Percentiles rank a stretch among this genome's conserved stretches.
phyloP scores from a whole-genome alignment of 2,113 vertebrate species.

The Psittacula cyanocephala region DNA sequence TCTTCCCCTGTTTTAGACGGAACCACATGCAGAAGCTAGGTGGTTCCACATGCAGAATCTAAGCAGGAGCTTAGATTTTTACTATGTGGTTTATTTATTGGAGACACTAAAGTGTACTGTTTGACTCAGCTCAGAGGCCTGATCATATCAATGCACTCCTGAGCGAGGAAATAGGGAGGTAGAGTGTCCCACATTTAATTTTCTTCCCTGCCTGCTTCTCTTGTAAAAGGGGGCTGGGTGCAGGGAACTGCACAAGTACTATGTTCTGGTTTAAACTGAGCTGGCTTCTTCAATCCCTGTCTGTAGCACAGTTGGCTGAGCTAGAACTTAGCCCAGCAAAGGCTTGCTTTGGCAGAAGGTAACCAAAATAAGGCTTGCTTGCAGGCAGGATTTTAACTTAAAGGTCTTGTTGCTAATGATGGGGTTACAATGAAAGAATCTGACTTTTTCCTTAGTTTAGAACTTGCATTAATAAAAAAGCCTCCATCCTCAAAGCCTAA shows the following conservation, averaged over 20 bases:
- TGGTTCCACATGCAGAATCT: not conserved
- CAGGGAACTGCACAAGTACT: not conserved
- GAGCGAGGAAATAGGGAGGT: not conserved
- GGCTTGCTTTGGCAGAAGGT: not conserved
- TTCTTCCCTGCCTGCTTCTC: not conserved
- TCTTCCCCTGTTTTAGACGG: not conserved
- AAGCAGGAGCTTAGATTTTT: conserved; percentile 68
- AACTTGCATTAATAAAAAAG: not conserved
- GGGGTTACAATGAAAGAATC: conserved; percentile 18
- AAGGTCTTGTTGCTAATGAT: not conserved
- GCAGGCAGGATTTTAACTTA: not conserved
- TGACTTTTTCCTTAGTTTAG: not conserved
- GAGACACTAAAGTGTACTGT: conserved; percentile 82
- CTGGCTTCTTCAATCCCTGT: not conserved
- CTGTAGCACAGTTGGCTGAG: not conserved
- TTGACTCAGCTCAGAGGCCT: conserved; percentile 37
- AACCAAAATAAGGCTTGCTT: not conserved
- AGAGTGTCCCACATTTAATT: not conserved
- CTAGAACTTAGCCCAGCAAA: not conserved
- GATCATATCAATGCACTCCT: conserved; percentile 36
- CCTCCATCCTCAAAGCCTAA: conserved; percentile 26
- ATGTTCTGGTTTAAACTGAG: conserved; percentile 27
- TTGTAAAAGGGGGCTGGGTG: not conserved
- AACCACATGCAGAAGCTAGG: not conserved
- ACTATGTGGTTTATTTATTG: conserved; percentile 80